Percentiles rank a stretch among this genome's conserved stretches.
Evolutionary conservation across 2,113 vertebrate species (phyloP).

Genomic region (Pungitius pungitius): DNA sequence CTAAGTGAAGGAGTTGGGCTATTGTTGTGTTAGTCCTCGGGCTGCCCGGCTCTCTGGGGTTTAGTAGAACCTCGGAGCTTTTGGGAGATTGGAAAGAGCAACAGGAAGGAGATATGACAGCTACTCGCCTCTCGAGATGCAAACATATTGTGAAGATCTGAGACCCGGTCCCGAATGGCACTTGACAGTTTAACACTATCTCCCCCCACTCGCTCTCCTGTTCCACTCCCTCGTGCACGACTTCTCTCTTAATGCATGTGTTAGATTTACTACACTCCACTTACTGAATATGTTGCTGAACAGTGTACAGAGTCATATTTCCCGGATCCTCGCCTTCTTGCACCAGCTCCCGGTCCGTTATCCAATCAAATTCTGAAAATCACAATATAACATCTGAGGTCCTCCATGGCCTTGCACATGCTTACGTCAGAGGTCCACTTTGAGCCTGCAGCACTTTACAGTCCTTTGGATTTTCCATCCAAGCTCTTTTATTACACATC

Average conservation of each 20-base stretch:
- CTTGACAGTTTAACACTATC: constrained; percentile 57
- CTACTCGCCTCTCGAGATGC: constrained; percentile 65
- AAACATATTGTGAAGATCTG: constrained; percentile 56
- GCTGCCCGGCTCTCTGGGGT: constrained; percentile 55
- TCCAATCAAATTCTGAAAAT: constrained; percentile 28
- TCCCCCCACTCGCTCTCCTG: constrained; percentile 6
- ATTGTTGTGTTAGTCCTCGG: constrained; percentile 58
- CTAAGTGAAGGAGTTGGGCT: constrained; percentile 55
- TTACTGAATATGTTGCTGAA: not conserved
- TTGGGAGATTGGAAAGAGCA: constrained; percentile 47
- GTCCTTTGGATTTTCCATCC: constrained; percentile 21
- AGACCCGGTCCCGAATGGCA: constrained; percentile 57
- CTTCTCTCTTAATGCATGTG: constrained; percentile 5
- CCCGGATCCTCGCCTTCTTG: constrained; percentile 17
- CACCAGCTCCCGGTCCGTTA: constrained; percentile 25
- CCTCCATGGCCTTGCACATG: constrained; percentile 40
- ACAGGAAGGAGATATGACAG: constrained; percentile 65
- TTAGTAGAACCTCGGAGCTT: constrained; percentile 56
- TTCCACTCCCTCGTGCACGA: constrained; percentile 2
- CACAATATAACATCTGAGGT: not conserved
- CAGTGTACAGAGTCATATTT: not conserved
- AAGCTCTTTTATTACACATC: not conserved
- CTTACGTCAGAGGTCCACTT: constrained; percentile 59
- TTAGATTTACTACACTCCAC: not conserved
- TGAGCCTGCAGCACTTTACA: constrained; percentile 22